Evolutionary conservation across 2,113 vertebrate genomes (phyloP).

Genomic region (Stigmatopora argus): DNA sequence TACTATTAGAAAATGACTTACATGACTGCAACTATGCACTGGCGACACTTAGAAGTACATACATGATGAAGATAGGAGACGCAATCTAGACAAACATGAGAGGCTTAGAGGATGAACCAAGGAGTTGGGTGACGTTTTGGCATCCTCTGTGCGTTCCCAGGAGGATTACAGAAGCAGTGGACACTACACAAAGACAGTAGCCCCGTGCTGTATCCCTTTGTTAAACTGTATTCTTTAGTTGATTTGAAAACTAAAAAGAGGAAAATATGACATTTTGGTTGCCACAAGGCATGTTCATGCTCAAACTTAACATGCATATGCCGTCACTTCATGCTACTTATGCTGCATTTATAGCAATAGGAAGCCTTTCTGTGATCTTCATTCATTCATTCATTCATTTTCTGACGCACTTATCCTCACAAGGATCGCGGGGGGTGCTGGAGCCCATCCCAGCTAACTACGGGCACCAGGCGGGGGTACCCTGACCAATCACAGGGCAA

Average conservation of each 20-base stretch:
- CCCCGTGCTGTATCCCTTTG: conserved; percentile 24
- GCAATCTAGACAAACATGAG: conserved; percentile 33
- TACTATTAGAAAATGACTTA: not conserved
- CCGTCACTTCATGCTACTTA: conserved; percentile 13
- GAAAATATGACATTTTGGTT: conserved; percentile 1
- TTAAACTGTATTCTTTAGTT: not conserved
- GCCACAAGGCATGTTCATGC: conserved; percentile 24
- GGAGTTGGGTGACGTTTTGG: conserved; percentile 68
- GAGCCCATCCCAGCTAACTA: too few species aligned
- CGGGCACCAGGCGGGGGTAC: too few species aligned
- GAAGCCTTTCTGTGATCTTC: not conserved
- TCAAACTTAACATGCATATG: conserved; percentile 21
- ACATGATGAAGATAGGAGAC: conserved; percentile 19
- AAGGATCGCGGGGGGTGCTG: too few species aligned
- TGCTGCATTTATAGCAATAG: conserved; percentile 6
- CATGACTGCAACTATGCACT: conserved; percentile 15
- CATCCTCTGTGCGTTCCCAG: conserved; percentile 69
- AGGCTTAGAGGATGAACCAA: conserved; percentile 52
- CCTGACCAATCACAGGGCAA: too few species aligned
- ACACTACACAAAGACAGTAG: conserved; percentile 52
- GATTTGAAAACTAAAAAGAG: not conserved
- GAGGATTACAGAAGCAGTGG: conserved; percentile 70
- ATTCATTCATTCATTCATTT: not conserved
- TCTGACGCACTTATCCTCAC: too few species aligned
- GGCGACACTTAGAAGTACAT: not conserved